Base-by-base conservation (phyloP, 2,797 vertebrate species). In the Poeciliopsis turneri region DNA sequence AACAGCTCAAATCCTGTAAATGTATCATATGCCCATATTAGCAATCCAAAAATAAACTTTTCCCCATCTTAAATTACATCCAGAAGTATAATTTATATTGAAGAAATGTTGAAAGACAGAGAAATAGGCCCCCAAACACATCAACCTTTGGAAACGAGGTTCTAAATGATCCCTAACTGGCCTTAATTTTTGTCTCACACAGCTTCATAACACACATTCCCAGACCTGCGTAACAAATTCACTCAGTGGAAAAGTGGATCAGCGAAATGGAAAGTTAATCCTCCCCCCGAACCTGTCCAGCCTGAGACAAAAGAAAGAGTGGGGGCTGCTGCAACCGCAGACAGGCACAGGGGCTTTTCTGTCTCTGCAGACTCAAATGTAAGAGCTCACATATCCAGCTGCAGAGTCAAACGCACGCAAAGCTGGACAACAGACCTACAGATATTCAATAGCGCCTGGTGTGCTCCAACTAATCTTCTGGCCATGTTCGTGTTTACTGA, bases 171-270 rank as follows among this genome's bases (percentile, higher is more conserved):
- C 88, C 88, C 75, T 69, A 90, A 84, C 43, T 90, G 90, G 82
- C 87, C 92, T 88, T 89, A 87, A 90, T 92, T 93, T 90, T 86
- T 86, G 83, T 91, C 89, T 87, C 87, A 85, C 68, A 69, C 79
- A 89, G 86, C 82, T 88, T 89, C 86, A 83, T 78, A 88, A 91
- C 90, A 90, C 78, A 86, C 81, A 87, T 91, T 92, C 90, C 85
- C 88, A 92, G 92, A 89, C 82, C 85, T 80, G 86, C 85, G 82
- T 75, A 85, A 91, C 41, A 89, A 86, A 89, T 88, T 89, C 89
- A 89, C 87, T 92, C 86, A 78, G 86, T 90, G 89, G 87, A 92
- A 93, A 93, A 94, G 92, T 93, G 92, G 90, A 95, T 94, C 93
- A 91, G 89, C 89, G 89, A 87, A 92, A 89, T 86, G 90, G 90